A percentile compares a stretch with the other conserved stretches of the same genome.
These are phyloP conservation scores for Phylloscopus whistleri DNA, from an alignment of 2,113 vertebrate species.

Conservation along the genomic window DNA sequence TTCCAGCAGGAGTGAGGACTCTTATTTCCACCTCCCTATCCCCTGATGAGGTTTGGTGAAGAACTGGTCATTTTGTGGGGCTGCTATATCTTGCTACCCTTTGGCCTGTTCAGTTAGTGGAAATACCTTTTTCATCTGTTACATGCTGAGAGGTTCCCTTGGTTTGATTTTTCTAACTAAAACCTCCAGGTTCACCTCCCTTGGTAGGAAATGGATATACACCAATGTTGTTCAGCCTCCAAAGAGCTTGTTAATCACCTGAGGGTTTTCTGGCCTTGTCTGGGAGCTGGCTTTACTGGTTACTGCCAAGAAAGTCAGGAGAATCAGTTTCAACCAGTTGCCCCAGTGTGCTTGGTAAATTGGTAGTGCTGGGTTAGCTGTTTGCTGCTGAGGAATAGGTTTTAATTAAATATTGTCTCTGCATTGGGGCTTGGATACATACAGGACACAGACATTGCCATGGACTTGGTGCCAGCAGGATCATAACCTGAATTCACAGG, in stretches of 20 bases:
- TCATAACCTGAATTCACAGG: neutral
- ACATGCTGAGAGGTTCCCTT: neutral
- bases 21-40: neutral
- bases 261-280: neutral
- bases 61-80: neutral
- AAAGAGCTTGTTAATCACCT: neutral
- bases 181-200: neutral
- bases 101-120: neutral
- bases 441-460: neutral
- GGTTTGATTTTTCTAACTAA: neutral
- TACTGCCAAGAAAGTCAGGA: neutral
- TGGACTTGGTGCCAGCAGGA: neutral
- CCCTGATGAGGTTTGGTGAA: neutral
- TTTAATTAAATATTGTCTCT: neutral
- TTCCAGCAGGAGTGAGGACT: neutral
- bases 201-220: neutral
- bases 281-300: neutral
- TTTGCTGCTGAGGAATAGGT: neutral
- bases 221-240: neutral
- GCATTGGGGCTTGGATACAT: neutral
- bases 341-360: neutral
- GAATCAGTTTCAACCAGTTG: neutral
- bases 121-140: neutral
- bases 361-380: neutral
- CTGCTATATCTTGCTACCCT: neutral